Conservation (phyloP, 2,888 invertebrate species). For the Mycogona germanica region DNA sequence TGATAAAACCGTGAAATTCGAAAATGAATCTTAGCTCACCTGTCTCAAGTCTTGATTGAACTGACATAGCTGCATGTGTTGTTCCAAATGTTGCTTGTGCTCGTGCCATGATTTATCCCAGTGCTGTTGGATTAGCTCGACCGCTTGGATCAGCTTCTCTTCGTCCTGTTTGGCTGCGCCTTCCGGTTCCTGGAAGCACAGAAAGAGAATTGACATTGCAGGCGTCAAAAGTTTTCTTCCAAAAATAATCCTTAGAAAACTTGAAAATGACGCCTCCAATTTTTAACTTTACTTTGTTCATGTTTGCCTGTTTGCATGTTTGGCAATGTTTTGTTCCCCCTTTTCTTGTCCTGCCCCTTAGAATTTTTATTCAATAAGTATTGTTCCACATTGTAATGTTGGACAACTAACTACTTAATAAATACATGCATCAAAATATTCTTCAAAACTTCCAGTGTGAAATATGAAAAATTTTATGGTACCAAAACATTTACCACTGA, state of each 20-base stretch:
- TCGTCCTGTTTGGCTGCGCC: conserved; percentile 53
- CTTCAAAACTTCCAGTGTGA: no score
- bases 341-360: no score
- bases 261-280: no score
- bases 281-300: no score
- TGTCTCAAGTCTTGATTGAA: conserved; percentile 51
- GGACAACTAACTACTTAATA: no score
- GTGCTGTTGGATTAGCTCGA: conserved; percentile 46
- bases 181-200: conserved; percentile 44
- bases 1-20: not conserved
- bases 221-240: conserved; percentile 13
- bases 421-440: no score
- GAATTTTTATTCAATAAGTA: no score
- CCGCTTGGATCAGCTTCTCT: conserved; percentile 48
- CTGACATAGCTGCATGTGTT: conserved; percentile 49
- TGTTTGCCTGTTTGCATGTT: no score
- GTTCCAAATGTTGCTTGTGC: conserved; percentile 47
- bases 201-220: not conserved
- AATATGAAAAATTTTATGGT: no score
- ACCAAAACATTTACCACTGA: no score
- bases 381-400: no score
- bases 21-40: conserved; percentile 25
- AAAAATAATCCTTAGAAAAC: conserved; percentile 1
- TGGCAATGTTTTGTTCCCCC: no score
- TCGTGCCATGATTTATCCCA: conserved; percentile 52